These are phyloP conservation scores for Littorina saxatilis DNA, from an alignment of 1,140 invertebrate species.

Conservation along the genomic window DNA sequence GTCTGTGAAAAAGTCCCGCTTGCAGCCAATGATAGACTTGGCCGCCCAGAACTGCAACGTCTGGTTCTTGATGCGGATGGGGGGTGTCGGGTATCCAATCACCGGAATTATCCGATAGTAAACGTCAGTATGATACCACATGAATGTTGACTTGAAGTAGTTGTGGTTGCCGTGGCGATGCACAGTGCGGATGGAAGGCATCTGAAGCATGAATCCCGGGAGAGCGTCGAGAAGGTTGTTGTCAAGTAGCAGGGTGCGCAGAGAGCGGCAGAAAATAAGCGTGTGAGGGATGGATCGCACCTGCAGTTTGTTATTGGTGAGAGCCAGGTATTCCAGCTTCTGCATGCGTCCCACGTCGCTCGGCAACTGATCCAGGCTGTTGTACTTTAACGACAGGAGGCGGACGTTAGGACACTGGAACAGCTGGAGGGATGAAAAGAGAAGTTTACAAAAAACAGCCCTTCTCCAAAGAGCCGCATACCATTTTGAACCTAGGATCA, in stretches of 20 bases:
- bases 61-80: constrained; percentile 46
- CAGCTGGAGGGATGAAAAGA: constrained; percentile 66
- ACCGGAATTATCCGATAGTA: constrained; percentile 75
- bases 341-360: constrained; percentile 76
- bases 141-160: constrained; percentile 79
- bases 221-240: constrained; percentile 78
- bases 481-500: too few relatives aligned
- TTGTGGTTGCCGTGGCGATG: constrained; percentile 79
- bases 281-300: constrained; percentile 77
- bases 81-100: constrained; percentile 43
- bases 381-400: constrained; percentile 76
- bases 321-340: constrained; percentile 75
- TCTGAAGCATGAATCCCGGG: constrained; percentile 76
- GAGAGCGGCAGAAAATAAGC: constrained; percentile 74
- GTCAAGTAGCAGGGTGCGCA: constrained; percentile 75
- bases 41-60: constrained; percentile 74
- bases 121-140: constrained; percentile 79
- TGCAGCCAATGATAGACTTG: constrained; percentile 73
- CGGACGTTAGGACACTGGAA: constrained; percentile 76
- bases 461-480: too few relatives aligned
- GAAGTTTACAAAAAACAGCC: too few relatives aligned
- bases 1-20: constrained; percentile 74
- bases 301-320: constrained; percentile 78
- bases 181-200: constrained; percentile 76
- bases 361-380: constrained; percentile 75